Conservation (phyloP, 1,140 invertebrate genomes). For the Drosophila arawakana region DNA sequence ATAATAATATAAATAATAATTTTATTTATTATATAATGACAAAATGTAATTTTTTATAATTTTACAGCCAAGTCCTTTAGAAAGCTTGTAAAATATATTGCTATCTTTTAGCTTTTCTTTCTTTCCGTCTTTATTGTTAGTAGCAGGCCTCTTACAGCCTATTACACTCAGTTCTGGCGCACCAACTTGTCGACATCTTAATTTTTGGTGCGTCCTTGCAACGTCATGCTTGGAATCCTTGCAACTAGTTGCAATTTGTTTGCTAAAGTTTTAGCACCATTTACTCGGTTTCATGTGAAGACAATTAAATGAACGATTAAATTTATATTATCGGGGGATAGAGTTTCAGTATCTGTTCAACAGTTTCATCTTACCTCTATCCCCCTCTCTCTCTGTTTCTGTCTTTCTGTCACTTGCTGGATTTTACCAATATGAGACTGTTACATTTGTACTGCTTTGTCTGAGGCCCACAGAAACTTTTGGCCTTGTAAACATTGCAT, state of each 20-base stretch:
- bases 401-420: background rate
- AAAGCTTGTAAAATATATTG: no score
- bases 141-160: no score
- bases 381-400: background rate
- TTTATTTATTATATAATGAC: no score
- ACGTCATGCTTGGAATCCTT: conserved; percentile 47
- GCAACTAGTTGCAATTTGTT: conserved; percentile 82
- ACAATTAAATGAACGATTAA: conserved; percentile 82
- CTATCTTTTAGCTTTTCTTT: no score
- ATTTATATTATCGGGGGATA: conserved; percentile 81
- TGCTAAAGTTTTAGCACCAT: conserved; percentile 81
- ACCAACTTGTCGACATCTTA: conserved; percentile 24
- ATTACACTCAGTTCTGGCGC: background rate
- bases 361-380: background rate
- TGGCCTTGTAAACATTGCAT: conserved; percentile 56
- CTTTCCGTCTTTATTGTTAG: no score
- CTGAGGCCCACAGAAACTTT: conserved; percentile 37
- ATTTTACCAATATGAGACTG: background rate
- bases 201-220: conserved; percentile 29
- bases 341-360: conserved; percentile 43
- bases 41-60: no score
- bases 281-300: conserved; percentile 81
- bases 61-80: no score
- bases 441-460: conserved; percentile 9
- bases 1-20: no score